Conservation (phyloP, 2,113 vertebrate genomes). For the Bucco capensis region DNA sequence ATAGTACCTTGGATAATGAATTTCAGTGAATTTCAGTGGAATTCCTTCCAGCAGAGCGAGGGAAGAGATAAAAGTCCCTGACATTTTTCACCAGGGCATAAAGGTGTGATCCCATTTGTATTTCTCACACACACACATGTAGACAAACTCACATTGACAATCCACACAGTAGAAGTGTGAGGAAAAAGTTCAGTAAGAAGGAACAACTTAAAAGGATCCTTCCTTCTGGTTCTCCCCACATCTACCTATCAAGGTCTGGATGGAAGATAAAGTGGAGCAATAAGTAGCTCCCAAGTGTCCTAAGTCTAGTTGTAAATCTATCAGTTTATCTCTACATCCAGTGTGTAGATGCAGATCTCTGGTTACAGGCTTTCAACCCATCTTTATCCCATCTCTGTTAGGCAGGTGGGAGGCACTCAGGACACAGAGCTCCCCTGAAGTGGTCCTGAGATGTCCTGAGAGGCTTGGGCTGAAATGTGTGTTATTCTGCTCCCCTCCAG, state of each 20-base stretch:
- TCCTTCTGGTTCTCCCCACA: background rate
- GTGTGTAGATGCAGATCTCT: accelerated
- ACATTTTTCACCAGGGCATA: background rate
- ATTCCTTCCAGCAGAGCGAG: background rate
- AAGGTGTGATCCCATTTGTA: background rate
- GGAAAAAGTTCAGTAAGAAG: background rate
- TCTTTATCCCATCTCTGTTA: background rate
- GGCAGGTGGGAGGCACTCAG: background rate
- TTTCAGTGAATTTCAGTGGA: background rate
- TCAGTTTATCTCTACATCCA: background rate
- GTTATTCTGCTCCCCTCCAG: background rate
- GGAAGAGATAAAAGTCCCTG: background rate
- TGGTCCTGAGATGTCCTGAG: background rate
- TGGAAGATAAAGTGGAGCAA: background rate
- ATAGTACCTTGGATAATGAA: background rate
- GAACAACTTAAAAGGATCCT: background rate
- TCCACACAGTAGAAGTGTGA: background rate
- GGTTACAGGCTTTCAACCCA: background rate
- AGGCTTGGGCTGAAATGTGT: background rate
- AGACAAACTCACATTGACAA: background rate
- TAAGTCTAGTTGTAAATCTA: background rate
- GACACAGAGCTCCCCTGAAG: background rate
- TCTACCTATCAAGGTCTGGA: background rate
- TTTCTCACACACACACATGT: background rate
- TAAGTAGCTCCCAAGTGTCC: background rate